Conservation (phyloP, 2,797 vertebrate species). For the Myotis pilosus region DNA sequence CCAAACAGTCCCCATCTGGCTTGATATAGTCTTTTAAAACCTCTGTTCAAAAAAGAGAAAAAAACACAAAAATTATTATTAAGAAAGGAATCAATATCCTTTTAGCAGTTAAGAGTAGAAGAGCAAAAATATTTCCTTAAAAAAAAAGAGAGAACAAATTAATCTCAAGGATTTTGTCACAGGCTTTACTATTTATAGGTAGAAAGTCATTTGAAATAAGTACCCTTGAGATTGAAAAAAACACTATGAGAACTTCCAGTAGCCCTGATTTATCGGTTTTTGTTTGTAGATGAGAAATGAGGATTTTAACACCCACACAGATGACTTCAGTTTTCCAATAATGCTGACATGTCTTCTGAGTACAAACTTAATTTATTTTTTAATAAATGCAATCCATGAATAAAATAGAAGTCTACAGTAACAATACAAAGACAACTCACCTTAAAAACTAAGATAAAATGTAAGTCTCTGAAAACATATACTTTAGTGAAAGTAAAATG, state of each 20-base stretch:
- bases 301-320: slow-evolving; percentile 75
- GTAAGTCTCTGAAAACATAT: not conserved
- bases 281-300: slow-evolving; percentile 79
- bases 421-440: slow-evolving; percentile 54
- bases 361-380: slow-evolving; percentile 60
- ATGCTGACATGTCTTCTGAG: slow-evolving; percentile 72
- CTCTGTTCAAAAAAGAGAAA: slow-evolving; percentile 82
- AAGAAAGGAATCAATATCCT: slow-evolving; percentile 70
- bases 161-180: slow-evolving; percentile 82
- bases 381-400: slow-evolving; percentile 58
- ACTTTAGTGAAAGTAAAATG: not conserved
- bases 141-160: slow-evolving; percentile 77
- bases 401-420: slow-evolving; percentile 34
- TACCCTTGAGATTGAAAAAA: slow-evolving; percentile 79
- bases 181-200: slow-evolving; percentile 80
- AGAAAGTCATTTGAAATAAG: slow-evolving; percentile 81
- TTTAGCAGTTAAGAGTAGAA: slow-evolving; percentile 71
- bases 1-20: slow-evolving; percentile 87
- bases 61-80: slow-evolving; percentile 53
- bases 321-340: slow-evolving; percentile 78
- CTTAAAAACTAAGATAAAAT: slow-evolving; percentile 42
- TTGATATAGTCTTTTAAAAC: slow-evolving; percentile 90
- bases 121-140: slow-evolving; percentile 73
- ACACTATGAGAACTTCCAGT: slow-evolving; percentile 73
- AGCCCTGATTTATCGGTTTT: slow-evolving; percentile 82